phyloP scores from a whole-genome alignment of 2,888 invertebrate genomes.

The Watsonalla cultraria region DNA sequence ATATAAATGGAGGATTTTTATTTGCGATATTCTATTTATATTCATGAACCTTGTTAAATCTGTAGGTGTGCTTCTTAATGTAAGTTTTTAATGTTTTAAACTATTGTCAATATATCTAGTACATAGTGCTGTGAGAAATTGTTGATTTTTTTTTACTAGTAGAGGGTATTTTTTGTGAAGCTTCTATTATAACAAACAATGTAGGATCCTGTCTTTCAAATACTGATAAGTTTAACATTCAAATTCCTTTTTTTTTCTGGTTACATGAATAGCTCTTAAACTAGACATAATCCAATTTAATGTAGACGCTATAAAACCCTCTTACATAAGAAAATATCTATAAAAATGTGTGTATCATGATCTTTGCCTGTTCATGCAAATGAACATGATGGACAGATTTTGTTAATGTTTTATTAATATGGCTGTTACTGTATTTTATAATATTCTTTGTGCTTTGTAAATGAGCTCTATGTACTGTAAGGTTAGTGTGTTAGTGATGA shows the following conservation, averaged over 20 bases:
- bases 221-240: too few relatives aligned
- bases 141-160: slow-evolving; percentile 42
- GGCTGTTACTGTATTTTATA: not conserved
- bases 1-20: slow-evolving; percentile 1
- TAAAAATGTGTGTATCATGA: too few relatives aligned
- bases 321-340: not conserved
- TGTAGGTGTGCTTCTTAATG: slow-evolving; percentile 8
- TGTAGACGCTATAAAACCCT: not conserved
- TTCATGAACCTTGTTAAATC: not conserved
- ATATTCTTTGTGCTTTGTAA: slow-evolving; percentile 34
- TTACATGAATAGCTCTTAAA: too few relatives aligned
- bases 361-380: not conserved
- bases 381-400: not conserved
- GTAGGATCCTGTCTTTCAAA: too few relatives aligned
- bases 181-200: not conserved
- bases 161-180: slow-evolving; percentile 30
- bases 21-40: not conserved
- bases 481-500: slow-evolving; percentile 17
- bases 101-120: slow-evolving; percentile 26
- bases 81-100: slow-evolving; percentile 12
- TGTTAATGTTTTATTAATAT: not conserved
- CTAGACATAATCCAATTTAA: too few relatives aligned
- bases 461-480: slow-evolving; percentile 21
- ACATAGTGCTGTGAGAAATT: slow-evolving; percentile 31
- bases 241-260: too few relatives aligned